A percentile compares a stretch with the other conserved stretches of the same genome.
phyloP scores from a whole-genome alignment of 2,797 vertebrate genomes.

The Chelon labrosus region DNA sequence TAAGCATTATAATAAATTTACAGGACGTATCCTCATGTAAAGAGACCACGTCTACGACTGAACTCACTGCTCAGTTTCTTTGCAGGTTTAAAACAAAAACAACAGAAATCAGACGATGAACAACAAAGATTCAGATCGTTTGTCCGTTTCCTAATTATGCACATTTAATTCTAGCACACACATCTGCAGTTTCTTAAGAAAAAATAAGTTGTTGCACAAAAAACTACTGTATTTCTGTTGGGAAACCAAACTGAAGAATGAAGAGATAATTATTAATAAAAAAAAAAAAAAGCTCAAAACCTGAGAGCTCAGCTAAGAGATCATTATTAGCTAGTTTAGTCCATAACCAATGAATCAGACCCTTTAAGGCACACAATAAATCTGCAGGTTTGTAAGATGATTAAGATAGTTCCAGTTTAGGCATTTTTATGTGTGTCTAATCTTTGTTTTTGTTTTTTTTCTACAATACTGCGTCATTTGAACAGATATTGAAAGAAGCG shows the following conservation, averaged over 20 bases:
- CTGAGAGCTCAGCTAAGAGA: not conserved
- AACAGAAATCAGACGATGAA: no score
- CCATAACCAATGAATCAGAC: not conserved
- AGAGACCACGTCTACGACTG: not conserved
- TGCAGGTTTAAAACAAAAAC: no score
- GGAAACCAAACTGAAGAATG: constrained; percentile 4
- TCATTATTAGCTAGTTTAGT: not conserved
- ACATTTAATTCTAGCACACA: no score
- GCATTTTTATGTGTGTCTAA: no score
- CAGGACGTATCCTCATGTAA: not conserved
- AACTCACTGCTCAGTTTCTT: not conserved
- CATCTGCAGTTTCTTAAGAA: no score
- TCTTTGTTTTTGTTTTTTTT: no score
- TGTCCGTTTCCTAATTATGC: no score
- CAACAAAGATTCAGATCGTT: no score
- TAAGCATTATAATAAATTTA: not conserved
- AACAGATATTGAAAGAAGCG: no score
- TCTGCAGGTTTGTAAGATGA: not conserved
- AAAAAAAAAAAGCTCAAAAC: not conserved
- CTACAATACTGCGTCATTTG: no score
- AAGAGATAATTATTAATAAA: constrained; percentile 6
- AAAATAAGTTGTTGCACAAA: no score
- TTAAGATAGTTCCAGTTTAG: not conserved
- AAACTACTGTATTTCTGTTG: no score
- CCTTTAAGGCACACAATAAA: not conserved